Conservation (phyloP, 2,888 invertebrate genomes). For the Limnephilus auricula region DNA sequence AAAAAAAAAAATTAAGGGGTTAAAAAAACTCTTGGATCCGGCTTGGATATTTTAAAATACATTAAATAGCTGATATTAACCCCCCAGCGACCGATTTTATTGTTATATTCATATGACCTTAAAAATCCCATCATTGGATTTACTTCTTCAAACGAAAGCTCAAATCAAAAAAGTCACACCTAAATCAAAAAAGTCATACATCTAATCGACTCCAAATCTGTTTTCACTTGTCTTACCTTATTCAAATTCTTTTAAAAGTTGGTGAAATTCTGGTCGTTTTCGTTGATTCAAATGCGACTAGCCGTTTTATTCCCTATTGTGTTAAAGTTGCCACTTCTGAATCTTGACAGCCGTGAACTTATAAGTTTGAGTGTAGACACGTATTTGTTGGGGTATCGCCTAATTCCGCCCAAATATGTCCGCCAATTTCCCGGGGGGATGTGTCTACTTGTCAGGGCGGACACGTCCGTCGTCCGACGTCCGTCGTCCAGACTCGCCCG, state of each 20-base stretch:
- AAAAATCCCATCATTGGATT: too few relatives aligned
- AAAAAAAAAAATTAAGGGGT: too few relatives aligned
- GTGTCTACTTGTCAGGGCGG: constrained; percentile 33
- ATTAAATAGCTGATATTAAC: too few relatives aligned
- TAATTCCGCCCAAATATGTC: constrained; percentile 35
- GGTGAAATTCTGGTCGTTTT: neutral
- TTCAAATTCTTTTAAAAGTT: neutral
- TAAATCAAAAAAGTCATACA: too few relatives aligned
- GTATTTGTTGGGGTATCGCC: constrained; percentile 19
- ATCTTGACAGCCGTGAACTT: neutral
- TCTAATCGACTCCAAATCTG: neutral
- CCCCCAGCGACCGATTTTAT: too few relatives aligned
- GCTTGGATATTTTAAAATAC: too few relatives aligned
- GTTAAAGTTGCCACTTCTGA: neutral
- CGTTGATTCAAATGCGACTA: neutral
- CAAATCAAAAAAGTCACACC: too few relatives aligned
- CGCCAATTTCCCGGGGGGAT: constrained; percentile 32
- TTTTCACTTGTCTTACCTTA: neutral
- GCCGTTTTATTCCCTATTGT: neutral
- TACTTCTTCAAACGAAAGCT: too few relatives aligned
- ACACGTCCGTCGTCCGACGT: neutral
- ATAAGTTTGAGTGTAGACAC: constrained; percentile 6
- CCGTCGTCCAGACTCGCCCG: neutral
- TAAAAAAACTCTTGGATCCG: too few relatives aligned
- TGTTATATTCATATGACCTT: too few relatives aligned